A percentile compares a stretch with the other conserved stretches of the same genome.
phyloP scores from a whole-genome alignment of 2,888 invertebrate genomes.

The Serripes groenlandicus region DNA sequence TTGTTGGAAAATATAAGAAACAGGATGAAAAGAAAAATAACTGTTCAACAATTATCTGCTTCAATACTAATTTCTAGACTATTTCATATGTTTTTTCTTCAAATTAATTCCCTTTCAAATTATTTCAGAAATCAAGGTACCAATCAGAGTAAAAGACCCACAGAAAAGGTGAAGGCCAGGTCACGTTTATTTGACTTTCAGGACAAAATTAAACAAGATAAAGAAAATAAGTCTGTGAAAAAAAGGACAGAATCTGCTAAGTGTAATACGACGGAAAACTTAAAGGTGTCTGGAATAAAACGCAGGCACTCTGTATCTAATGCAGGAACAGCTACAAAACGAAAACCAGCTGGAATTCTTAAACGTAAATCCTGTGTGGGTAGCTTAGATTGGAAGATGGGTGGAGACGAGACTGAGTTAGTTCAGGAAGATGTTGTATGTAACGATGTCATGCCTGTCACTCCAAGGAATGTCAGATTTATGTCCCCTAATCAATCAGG shows the following conservation, averaged over 20 bases:
- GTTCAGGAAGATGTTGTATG: background rate
- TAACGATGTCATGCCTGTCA: constrained; percentile 28
- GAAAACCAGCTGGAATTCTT: constrained; percentile 57
- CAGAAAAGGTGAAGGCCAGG: constrained; percentile 32
- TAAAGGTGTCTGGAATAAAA: constrained; percentile 18
- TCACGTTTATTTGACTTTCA: constrained; percentile 59
- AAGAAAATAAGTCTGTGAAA: background rate
- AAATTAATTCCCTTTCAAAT: too few species aligned
- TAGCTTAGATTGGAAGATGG: constrained; percentile 33
- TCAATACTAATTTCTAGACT: too few species aligned
- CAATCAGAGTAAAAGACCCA: background rate
- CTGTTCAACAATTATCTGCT: too few species aligned
- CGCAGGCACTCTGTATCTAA: constrained; percentile 50
- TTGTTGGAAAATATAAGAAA: too few species aligned
- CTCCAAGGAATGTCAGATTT: constrained; percentile 67
- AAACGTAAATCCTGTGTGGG: constrained; percentile 63
- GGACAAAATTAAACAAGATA: background rate
- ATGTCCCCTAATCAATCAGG: constrained; percentile 61
- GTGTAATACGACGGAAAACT: background rate
- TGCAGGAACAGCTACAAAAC: background rate
- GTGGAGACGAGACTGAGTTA: background rate
- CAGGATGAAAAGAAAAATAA: too few species aligned
- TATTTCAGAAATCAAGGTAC: background rate
- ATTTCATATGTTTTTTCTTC: too few species aligned
- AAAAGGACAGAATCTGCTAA: background rate